A percentile compares a stretch with the other conserved stretches of the same genome.
phyloP scores from a whole-genome alignment of 2,888 invertebrate genomes.

The Metopia argyrocephala region DNA sequence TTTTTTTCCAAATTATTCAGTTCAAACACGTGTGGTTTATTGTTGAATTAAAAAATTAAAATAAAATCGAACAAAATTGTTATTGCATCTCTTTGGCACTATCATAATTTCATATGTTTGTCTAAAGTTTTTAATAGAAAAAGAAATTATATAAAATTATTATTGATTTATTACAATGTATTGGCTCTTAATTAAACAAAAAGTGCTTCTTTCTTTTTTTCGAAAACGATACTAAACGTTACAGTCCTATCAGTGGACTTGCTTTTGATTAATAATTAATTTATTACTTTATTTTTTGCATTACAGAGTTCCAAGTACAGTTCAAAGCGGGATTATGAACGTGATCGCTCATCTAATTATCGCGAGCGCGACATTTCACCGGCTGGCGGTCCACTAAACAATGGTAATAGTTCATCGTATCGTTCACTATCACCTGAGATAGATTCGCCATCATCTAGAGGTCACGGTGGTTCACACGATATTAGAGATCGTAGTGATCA shows the following conservation, averaged over 20 bases:
- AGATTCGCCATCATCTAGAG: slow-evolving; percentile 82
- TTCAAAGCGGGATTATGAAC: slow-evolving; percentile 85
- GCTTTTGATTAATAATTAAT: neutral
- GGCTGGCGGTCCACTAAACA: slow-evolving; percentile 73
- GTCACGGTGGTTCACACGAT: slow-evolving; percentile 74
- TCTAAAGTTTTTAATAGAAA: slow-evolving; percentile 21
- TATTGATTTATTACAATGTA: neutral
- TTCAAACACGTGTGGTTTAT: slow-evolving; percentile 25
- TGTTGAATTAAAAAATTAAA: slow-evolving; percentile 23
- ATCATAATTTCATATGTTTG: slow-evolving; percentile 48
- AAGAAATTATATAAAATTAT: neutral
- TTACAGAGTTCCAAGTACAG: slow-evolving; percentile 88
- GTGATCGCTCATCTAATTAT: slow-evolving; percentile 78
- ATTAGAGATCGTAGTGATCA: slow-evolving; percentile 74
- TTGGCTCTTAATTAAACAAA: slow-evolving; percentile 30
- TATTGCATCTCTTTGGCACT: slow-evolving; percentile 51
- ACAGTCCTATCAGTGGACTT: neutral
- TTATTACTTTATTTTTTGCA: slow-evolving; percentile 59
- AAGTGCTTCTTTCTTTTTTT: slow-evolving; percentile 32
- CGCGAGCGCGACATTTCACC: slow-evolving; percentile 78
- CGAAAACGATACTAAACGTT: slow-evolving; percentile 7
- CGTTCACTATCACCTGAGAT: slow-evolving; percentile 87
- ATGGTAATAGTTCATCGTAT: slow-evolving; percentile 84
- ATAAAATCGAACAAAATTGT: neutral
- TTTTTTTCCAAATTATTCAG: slow-evolving; percentile 42